A percentile compares a stretch with the other conserved stretches of the same genome.
Conservation (phyloP, 1,140 invertebrate genomes). For the Caenorhabditis brenneri region DNA sequence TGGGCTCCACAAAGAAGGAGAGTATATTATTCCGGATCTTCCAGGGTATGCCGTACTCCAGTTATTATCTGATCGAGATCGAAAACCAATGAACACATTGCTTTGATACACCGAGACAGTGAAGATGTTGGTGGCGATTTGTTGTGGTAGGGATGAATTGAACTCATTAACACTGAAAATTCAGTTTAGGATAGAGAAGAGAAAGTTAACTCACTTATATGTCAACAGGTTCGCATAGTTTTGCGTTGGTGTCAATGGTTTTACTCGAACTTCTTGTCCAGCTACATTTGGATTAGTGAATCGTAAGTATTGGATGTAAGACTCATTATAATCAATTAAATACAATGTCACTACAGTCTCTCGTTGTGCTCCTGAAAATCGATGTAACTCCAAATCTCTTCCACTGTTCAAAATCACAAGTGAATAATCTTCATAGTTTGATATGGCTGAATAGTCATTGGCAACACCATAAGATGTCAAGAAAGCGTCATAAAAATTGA, state of each 20-base stretch:
- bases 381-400: not conserved
- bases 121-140: not conserved
- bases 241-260: not conserved
- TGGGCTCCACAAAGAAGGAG: not conserved
- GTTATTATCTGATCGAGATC: not conserved
- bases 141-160: not conserved
- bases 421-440: not conserved
- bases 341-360: not conserved
- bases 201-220: not conserved
- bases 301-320: not conserved
- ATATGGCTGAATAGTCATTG: not conserved
- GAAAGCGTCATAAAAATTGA: not conserved
- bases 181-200: no score
- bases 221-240: not conserved
- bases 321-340: not conserved
- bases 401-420: not conserved
- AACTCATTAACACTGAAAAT: not conserved
- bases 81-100: not conserved
- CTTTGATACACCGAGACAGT: not conserved
- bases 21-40: not conserved
- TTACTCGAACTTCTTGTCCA: not conserved
- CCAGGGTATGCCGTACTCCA: not conserved
- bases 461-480: not conserved
- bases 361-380: no score
- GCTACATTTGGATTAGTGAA: not conserved